Base-by-base conservation (phyloP, 1,140 invertebrate genomes). In the Neuroterus valhalla region DNA sequence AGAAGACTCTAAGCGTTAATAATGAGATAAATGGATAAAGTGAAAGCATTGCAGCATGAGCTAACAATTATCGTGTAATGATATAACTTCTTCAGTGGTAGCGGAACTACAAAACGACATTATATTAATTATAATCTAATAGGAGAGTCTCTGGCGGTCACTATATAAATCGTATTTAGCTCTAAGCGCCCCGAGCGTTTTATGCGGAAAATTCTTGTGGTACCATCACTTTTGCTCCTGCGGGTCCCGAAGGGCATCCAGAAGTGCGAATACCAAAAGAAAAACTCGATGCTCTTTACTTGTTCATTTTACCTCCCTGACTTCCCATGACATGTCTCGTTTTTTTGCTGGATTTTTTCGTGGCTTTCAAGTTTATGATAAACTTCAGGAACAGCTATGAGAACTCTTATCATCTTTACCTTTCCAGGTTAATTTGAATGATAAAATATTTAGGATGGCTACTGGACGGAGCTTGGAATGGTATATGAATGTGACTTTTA, bases 71-170 rank as follows among this genome's bases (percentile, higher is more conserved):
- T 77, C 48, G 52, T 66, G 72, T 81, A 84, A 85, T 82, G 68
- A 76, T 79, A 52, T 86, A 85, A 87, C 81, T 73, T 80, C 17
- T 72, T 87, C 84, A 87, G 82, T 77, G 72, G 76, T 70, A 75
- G 69, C 79, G 68, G 69, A 68, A 69, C 74, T 80, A 82, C 81
- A 74, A 70, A 72, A 69, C 52, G 43, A 79, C 82, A 87, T 85
- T 85, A 79, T 76, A 78, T 79, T 50, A 84, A 83, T 86, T 83
- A 75, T 81, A 81, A 86, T 78, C 77, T 74, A 84, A 84, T 82
- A 70, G 62, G 52, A 84, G 74, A 78, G 72, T 70, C 70, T 55
- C 46, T 42, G 78, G 68, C 79, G 76, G 55, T 70, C 66, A 70
- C 50, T 77, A 8, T 38, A 38, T 0, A 71, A 84, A 79, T 80